Conservation (phyloP, 2,113 vertebrate species). For the Pituophis catenifer region DNA sequence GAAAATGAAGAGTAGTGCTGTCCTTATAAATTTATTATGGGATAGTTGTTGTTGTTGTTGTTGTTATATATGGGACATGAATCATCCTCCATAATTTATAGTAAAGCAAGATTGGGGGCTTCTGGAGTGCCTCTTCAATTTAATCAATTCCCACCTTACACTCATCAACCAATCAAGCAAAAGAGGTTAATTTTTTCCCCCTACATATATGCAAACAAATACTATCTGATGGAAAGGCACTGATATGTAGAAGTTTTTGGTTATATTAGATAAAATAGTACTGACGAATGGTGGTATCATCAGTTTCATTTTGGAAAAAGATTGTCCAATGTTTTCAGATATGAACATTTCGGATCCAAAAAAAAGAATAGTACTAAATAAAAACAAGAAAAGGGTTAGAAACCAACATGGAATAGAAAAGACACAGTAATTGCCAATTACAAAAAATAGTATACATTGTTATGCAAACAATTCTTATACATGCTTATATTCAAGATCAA, state of each 20-base stretch:
- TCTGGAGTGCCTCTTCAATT: not conserved
- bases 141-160: not conserved
- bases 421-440: not conserved
- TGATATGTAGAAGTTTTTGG: not conserved
- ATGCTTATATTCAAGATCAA: not conserved
- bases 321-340: slow-evolving; percentile 1
- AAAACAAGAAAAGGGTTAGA: not conserved
- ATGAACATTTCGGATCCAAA: not conserved
- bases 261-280: not conserved
- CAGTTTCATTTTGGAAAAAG: slow-evolving; percentile 17
- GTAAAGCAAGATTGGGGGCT: not conserved
- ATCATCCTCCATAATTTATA: not conserved
- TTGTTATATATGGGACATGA: not conserved
- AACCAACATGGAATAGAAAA: slow-evolving; percentile 21
- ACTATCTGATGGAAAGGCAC: not conserved
- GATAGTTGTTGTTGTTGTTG: not conserved
- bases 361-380: not conserved
- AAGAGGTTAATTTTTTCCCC: not conserved
- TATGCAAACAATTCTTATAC: not conserved
- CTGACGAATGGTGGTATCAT: slow-evolving; percentile 11
- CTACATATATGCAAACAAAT: not conserved
- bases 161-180: not conserved
- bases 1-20: not conserved
- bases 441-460: not conserved
- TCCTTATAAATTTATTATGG: not conserved